These are phyloP conservation scores for Ataeniobius toweri DNA, from an alignment of 2,797 vertebrate genomes.

Conservation along the genomic window DNA sequence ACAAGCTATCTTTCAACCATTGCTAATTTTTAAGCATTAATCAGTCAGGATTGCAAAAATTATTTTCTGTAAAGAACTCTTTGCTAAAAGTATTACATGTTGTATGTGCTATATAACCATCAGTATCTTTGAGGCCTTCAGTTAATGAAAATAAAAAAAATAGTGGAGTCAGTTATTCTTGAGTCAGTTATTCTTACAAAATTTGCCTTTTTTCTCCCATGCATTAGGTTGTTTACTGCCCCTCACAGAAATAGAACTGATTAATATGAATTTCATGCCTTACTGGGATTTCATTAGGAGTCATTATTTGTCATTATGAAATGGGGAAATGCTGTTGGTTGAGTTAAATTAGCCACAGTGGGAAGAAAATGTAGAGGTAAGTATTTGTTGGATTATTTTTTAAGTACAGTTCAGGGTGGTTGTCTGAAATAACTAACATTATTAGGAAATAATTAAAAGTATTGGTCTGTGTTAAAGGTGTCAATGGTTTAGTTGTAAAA, in stretches of 20 bases:
- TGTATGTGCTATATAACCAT: not conserved
- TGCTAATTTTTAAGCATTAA: not conserved
- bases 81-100: not conserved
- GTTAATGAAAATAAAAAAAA: not conserved
- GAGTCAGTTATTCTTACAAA: slow-evolving; percentile 9
- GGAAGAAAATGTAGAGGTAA: not conserved
- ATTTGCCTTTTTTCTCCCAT: slow-evolving; percentile 3
- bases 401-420: no score
- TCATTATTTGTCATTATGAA: slow-evolving; percentile 7
- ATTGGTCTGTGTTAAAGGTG: not conserved
- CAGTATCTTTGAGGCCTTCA: not conserved
- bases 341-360: slow-evolving; percentile 1
- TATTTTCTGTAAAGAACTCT: not conserved
- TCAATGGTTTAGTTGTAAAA: not conserved
- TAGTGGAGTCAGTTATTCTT: not conserved
- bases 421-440: not conserved
- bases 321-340: slow-evolving; percentile 3
- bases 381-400: not conserved
- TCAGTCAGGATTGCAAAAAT: not conserved
- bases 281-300: slow-evolving; percentile 24
- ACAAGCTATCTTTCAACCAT: not conserved
- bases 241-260: slow-evolving; percentile 15
- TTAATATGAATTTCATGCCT: slow-evolving; percentile 15
- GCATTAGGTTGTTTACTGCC: slow-evolving; percentile 7
- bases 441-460: not conserved